Base-by-base conservation (phyloP, 35 echinoderm and acorn worm species). In the Heliocidaris tuberculata region DNA sequence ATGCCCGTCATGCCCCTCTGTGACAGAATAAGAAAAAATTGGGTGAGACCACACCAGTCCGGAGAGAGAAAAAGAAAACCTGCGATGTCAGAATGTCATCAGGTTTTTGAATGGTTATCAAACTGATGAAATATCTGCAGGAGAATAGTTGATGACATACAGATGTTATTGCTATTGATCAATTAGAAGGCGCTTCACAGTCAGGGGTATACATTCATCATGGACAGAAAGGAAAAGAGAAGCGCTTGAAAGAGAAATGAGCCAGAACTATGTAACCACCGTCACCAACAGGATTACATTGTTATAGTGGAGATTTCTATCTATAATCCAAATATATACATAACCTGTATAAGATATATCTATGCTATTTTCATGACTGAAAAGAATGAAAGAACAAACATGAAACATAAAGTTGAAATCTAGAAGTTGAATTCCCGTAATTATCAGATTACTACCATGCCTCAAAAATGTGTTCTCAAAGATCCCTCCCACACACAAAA, bases 191-290 rank as follows among this genome's bases (percentile, higher is more conserved):
- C 27, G 65, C 65, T 78, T 78, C 65, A 78, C 65, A 78, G 65
- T 78, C 65, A 78, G 65, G 65, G 65, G 65, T 78, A 78, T n/a
- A 78, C 65, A 78, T 78, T 78, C 65, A 78, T 78, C 65, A 78
- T n/a, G 27, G 27, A n/a, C 27, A 78, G 65, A 78, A n/a, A 78
- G 65, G 65, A 27, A 78, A 78, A 27, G 65, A 78, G 19, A 19
- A 27, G 6, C 0, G 21, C 21, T 78, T 78, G 65, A 78, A 78
- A n/a, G 27, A 78, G 27, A 78, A 78, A 78, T 78, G 65, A 27
- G 21, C 4, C 65, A 78, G 65, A 19, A 19, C 65, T 78, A 27
- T n/a, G 65, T 78, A 78, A 78, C 65, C 19, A 78, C 65, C 7
- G 27, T n/a, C 65, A 78, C 65, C 21, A n/a, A 19, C 27, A 78